These are phyloP conservation scores for Pseudomyrmex gracilis DNA, from an alignment of 1,140 invertebrate species.

Conservation along the genomic window DNA sequence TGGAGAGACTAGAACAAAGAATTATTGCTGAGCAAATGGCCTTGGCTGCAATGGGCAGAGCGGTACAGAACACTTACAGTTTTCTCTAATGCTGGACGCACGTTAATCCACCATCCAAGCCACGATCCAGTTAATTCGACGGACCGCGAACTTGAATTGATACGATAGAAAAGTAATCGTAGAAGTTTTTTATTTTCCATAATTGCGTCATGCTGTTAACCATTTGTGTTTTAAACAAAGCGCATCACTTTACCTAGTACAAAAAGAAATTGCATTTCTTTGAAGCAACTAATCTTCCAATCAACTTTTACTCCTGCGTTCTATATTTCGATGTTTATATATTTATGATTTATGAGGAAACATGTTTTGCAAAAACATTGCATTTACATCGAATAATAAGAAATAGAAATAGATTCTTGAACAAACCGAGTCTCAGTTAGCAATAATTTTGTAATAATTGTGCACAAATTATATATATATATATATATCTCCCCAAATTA, in stretches of 20 bases:
- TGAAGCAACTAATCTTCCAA: constrained; percentile 34
- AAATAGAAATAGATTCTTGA: constrained; percentile 52
- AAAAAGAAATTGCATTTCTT: constrained; percentile 52
- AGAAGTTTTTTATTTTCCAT: constrained; percentile 41
- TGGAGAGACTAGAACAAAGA: constrained; percentile 88
- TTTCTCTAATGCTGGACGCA: constrained; percentile 88
- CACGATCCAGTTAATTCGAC: constrained; percentile 77
- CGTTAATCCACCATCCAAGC: constrained; percentile 74
- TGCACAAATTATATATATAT: constrained; percentile 44
- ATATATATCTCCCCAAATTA: not conserved
- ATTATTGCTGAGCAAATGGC: constrained; percentile 81
- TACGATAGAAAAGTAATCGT: constrained; percentile 21
- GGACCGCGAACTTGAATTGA: constrained; percentile 74
- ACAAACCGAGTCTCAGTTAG: constrained; percentile 45
- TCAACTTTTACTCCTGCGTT: constrained; percentile 26
- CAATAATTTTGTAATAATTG: constrained; percentile 22
- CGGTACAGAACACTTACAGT: constrained; percentile 91
- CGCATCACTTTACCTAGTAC: constrained; percentile 50
- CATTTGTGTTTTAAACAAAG: constrained; percentile 18
- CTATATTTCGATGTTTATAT: constrained; percentile 29
- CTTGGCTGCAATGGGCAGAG: constrained; percentile 85
- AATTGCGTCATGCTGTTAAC: constrained; percentile 20
- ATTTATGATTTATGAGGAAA: constrained; percentile 38
- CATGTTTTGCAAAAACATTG: constrained; percentile 14
- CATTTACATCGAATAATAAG: constrained; percentile 49